Base-by-base conservation (phyloP, 2,888 invertebrate genomes). In the Nesidiocoris tenuis region DNA sequence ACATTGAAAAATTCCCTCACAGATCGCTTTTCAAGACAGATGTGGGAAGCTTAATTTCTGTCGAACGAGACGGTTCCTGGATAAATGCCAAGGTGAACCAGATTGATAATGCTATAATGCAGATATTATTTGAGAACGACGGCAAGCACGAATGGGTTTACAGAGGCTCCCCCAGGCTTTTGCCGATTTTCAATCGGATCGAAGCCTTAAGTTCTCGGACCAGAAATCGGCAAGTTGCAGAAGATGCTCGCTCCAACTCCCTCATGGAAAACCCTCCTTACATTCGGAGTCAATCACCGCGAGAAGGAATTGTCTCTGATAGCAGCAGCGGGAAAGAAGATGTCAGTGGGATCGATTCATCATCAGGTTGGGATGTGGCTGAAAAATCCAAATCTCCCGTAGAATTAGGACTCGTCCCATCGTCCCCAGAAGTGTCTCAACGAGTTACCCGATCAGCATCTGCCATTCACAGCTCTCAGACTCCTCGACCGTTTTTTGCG, bases 61-160 rank as follows among this genome's bases (percentile, higher is more conserved):
- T 94, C 0, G 96, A 97, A 84, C 93, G 91, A 86, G 92, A 93
- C 80, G 93, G 95, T 87, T 65, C 89, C 83, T 94, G 94, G 93
- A 90, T 90, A 88, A 83, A 88, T 0, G 91, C 92, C 0, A 86
- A 87, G 3, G 95, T 96, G 0, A 83, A 90, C 18, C 88, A 89
- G 77, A 91, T 96, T 17, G 96, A 97, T 84, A 93, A 92, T 25
- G 95, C 95, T 22, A 86, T 97, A 56, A 95, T 93, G 0, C 90
- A 93, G 81, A 91, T 97, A 85, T 88, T 88, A 81, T 96, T 95
- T 83, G 89, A 91, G 61, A 88, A 89, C 0, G 90, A 92, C 79
- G 88, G 88, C 63, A 86, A 92, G 12, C 88, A 88, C 0, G 98
- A 98, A 85, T 96, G 96, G 96, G 93, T 98, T 77, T 98, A 97